Base-by-base conservation (phyloP, 1,140 invertebrate species). In the Nixonia krombeini region DNA sequence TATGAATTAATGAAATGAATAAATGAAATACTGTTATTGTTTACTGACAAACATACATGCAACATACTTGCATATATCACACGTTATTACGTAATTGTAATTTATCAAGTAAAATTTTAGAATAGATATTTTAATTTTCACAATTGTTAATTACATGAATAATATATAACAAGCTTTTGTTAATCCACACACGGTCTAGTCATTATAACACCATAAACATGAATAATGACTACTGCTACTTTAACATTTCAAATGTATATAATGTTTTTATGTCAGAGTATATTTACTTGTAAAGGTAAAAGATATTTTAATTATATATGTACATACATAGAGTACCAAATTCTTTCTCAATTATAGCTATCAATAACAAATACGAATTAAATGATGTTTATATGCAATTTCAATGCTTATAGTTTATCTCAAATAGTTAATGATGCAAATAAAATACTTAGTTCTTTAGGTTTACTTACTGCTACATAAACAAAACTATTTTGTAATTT, bases 241-340 rank as follows among this genome's bases (percentile, higher is more conserved):
- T 64, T 51, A 70, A 64, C 46, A 64, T 70, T 70, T 70, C 45
- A 59, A 70, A 42, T 70, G 66, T 70, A 70, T 57, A 64, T 70
- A 70, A 41, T 64, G 55, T 70, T 64, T 53, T 21, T 38, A 40
- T 38, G 59, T 59, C 55, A 63, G 46, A 69, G n/a, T n/a, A 62
- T 58, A 58, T 62, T 69, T 69, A 63, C 45, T 59, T 59, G 51
- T 49, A 63, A 63, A 63, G 8, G 33, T 42, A 63, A 63, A 55
- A 59, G 17, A 68, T 69, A 69, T 69, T 69, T 69, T 69, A 69
- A 55, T 69, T 69, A 69, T 35, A 55, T 40, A 53, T 62, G 58
- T 59, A 69, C 38, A 67, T 53, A 69, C 45, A 66, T 46, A 69
- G 58, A 7, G 21, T 63, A 63, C 63, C 53, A 49, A 63, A 69